Percentiles rank a stretch among this genome's conserved stretches.
Conservation (phyloP, 2,797 vertebrate genomes). For the Pachyuromys duprasi region DNA sequence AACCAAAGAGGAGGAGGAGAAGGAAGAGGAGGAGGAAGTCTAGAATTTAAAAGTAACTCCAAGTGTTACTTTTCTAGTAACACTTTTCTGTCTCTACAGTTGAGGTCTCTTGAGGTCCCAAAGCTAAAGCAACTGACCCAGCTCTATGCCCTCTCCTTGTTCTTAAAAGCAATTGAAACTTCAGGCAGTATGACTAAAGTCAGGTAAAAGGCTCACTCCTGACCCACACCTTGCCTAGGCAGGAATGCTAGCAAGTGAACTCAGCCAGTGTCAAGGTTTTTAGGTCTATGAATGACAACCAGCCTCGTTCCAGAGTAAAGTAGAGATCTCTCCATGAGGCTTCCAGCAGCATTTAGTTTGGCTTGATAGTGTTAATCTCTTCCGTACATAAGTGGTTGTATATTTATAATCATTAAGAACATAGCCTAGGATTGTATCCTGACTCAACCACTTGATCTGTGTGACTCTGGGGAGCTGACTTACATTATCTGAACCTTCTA, state of each 20-base stretch:
- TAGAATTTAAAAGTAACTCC: conserved; percentile 20
- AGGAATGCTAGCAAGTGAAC: not conserved
- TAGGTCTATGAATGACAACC: not conserved
- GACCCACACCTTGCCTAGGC: not conserved
- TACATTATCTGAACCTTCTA: conserved; percentile 48
- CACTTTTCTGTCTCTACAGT: not conserved
- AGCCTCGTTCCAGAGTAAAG: not conserved
- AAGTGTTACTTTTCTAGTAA: not conserved
- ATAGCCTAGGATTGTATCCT: conserved; percentile 4
- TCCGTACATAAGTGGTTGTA: not conserved
- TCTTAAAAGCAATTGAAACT: conserved; percentile 13
- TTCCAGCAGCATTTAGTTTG: conserved; percentile 30
- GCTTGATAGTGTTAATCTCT: not conserved
- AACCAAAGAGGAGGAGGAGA: not conserved
- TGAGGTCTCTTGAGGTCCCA: conserved; percentile 11
- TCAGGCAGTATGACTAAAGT: not conserved
- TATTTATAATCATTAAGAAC: not conserved
- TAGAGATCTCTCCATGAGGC: not conserved
- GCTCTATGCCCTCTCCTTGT: not conserved
- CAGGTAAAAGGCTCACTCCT: not conserved
- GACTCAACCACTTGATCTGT: not conserved
- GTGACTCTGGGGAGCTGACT: not conserved
- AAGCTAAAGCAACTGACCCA: not conserved
- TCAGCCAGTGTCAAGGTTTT: not conserved
- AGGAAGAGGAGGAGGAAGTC: no score